phyloP scores from a whole-genome alignment of 2,888 invertebrate genomes.

The Lasioglossum vierecki region DNA sequence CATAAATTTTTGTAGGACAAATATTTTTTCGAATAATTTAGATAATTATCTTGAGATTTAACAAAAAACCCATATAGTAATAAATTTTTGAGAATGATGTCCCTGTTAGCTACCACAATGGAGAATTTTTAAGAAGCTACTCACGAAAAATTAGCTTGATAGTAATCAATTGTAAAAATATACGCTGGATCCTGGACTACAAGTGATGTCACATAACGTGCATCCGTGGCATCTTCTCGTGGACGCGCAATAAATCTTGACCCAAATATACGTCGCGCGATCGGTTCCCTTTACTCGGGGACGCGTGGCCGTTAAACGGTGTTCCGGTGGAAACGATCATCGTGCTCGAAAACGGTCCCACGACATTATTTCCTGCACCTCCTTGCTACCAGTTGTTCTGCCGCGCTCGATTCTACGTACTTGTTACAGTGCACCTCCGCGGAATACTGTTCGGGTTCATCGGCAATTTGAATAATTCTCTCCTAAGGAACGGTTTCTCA shows the following conservation, averaged over 20 bases:
- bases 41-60: too few relatives aligned
- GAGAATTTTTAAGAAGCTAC: too few relatives aligned
- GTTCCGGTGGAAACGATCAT: constrained; percentile 36
- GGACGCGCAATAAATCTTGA: not conserved
- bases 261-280: constrained; percentile 8
- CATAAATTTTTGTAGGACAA: too few relatives aligned
- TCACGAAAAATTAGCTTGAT: too few relatives aligned
- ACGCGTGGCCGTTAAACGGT: not conserved
- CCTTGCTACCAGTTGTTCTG: constrained; percentile 56
- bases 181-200: too few relatives aligned
- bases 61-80: too few relatives aligned
- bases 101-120: too few relatives aligned
- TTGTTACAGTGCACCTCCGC: constrained; percentile 65
- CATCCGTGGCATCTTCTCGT: not conserved
- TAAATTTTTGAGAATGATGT: too few relatives aligned
- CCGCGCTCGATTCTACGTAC: constrained; percentile 54
- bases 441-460: constrained; percentile 62
- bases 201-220: too few relatives aligned
- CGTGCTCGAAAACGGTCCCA: constrained; percentile 72
- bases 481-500: constrained; percentile 67
- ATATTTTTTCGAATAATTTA: too few relatives aligned
- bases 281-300: constrained; percentile 18
- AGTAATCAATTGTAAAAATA: too few relatives aligned
- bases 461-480: constrained; percentile 77
- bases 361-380: constrained; percentile 74